Conservation (phyloP, 1,140 invertebrate species). For the Varroa destructor region DNA sequence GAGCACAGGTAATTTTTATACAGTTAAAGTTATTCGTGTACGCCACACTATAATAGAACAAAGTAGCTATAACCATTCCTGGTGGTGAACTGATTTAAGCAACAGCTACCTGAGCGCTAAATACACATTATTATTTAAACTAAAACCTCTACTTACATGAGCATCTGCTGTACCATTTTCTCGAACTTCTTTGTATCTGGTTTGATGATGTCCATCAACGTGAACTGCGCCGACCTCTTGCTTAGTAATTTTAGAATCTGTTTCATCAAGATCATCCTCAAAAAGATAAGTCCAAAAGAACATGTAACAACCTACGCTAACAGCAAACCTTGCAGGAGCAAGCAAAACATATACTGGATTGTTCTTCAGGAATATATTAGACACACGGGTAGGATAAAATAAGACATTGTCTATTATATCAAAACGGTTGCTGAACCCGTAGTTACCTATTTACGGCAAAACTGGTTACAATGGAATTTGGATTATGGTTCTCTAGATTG, state of each 20-base stretch:
- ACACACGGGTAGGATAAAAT: not conserved
- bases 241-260: not conserved
- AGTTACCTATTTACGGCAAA: not conserved
- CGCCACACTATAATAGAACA: too few relatives aligned
- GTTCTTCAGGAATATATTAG: not conserved
- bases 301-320: too few relatives aligned
- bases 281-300: too few relatives aligned
- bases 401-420: not conserved
- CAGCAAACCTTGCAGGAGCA: too few relatives aligned
- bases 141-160: not conserved
- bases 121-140: too few relatives aligned
- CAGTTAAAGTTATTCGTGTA: too few relatives aligned
- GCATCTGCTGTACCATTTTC: constrained; percentile 13
- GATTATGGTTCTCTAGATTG: not conserved
- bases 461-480: not conserved
- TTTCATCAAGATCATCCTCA: not conserved
- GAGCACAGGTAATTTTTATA: too few relatives aligned
- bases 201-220: not conserved
- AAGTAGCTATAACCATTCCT: too few relatives aligned
- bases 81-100: too few relatives aligned
- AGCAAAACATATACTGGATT: too few relatives aligned
- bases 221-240: constrained; percentile 10
- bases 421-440: too few relatives aligned
- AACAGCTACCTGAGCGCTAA: too few relatives aligned
- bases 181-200: constrained; percentile 17